Evolutionary conservation across 2,888 invertebrate genomes (phyloP).

Genomic region (Acanthococcus lagerstroemiae): DNA sequence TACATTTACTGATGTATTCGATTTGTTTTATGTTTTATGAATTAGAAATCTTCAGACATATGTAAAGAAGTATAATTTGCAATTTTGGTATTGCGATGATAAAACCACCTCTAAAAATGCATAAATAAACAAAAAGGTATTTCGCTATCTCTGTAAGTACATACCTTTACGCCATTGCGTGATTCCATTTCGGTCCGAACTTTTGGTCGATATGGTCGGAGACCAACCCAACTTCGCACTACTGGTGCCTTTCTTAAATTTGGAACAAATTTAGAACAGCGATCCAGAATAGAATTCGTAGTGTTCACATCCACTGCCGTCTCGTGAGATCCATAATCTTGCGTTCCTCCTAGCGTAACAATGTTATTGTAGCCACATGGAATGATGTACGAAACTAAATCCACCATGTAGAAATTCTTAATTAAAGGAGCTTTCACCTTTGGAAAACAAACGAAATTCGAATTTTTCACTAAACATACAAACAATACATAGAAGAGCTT

Average conservation of each 20-base stretch:
- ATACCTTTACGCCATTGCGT: slow-evolving; percentile 34
- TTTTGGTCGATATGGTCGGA: slow-evolving; percentile 68
- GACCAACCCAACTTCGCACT: slow-evolving; percentile 51
- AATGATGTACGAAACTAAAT: slow-evolving; percentile 67
- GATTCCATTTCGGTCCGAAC: slow-evolving; percentile 62
- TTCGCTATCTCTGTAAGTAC: too few relatives aligned
- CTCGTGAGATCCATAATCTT: slow-evolving; percentile 71
- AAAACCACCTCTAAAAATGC: not conserved
- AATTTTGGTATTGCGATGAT: not conserved
- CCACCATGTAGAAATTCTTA: slow-evolving; percentile 76
- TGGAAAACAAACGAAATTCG: not conserved
- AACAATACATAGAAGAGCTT: too few relatives aligned
- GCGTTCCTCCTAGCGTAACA: slow-evolving; percentile 74
- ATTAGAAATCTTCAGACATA: not conserved
- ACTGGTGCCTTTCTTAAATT: slow-evolving; percentile 48
- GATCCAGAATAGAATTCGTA: slow-evolving; percentile 61
- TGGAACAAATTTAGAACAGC: slow-evolving; percentile 66
- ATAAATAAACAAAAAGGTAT: not conserved
- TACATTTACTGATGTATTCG: not conserved
- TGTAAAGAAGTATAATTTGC: not conserved
- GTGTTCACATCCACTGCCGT: slow-evolving; percentile 58
- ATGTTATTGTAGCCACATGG: slow-evolving; percentile 53
- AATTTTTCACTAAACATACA: not conserved
- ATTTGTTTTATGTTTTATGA: not conserved
- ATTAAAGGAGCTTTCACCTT: slow-evolving; percentile 78